Conservation (phyloP, 2,888 invertebrate species). For the Tetranychus truncatus region DNA sequence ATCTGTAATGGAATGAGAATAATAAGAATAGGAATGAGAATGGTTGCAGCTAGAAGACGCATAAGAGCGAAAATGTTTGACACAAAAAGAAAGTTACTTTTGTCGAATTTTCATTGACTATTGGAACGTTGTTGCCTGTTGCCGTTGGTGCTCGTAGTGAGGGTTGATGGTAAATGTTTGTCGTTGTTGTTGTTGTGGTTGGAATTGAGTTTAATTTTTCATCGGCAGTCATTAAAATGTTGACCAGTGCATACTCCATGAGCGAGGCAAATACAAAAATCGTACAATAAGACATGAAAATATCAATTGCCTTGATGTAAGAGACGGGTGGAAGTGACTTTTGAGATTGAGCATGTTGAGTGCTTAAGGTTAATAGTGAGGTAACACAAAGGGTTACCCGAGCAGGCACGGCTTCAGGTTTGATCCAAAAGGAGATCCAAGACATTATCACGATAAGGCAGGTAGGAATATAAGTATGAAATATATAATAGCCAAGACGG, state of each 20-base stretch:
- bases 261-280: conserved; percentile 36
- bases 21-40: neutral
- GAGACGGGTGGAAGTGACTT: conserved; percentile 82
- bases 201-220: neutral
- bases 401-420: conserved; percentile 80
- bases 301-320: conserved; percentile 48
- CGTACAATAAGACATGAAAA: conserved; percentile 37
- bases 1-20: neutral
- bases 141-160: neutral
- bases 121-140: neutral
- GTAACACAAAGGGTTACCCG: conserved; percentile 79
- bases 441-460: conserved; percentile 83
- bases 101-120: neutral
- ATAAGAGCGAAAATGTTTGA: too few relatives aligned
- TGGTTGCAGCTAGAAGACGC: neutral
- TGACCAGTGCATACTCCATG: conserved; percentile 37
- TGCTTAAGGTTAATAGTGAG: conserved; percentile 57
- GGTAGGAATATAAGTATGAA: conserved; percentile 79
- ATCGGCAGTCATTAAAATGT: conserved; percentile 30
- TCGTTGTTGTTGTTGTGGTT: neutral
- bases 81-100: neutral
- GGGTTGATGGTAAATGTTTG: neutral
- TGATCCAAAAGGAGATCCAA: conserved; percentile 91
- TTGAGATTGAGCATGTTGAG: conserved; percentile 81
- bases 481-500: conserved; percentile 67